Conservation (phyloP, 2,113 vertebrate species). For the Chinchilla lanigera region DNA sequence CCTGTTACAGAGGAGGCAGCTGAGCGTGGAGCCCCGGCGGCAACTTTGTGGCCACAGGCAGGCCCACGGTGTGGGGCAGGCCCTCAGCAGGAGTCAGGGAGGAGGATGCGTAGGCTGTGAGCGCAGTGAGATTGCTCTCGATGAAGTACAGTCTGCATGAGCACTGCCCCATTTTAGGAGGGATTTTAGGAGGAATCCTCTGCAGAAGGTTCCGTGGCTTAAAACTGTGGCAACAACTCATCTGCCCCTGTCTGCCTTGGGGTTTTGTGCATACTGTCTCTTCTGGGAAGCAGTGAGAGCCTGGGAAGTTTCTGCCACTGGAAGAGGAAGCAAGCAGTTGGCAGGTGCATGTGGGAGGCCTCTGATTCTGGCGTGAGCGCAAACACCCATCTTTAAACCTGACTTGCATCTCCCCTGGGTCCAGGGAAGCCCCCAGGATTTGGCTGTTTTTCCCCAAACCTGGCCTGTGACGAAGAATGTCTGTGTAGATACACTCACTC, state of each 20-base stretch:
- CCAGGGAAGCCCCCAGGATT: not conserved
- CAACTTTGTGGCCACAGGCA: not conserved
- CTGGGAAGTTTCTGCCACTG: not conserved
- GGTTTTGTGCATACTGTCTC: not conserved
- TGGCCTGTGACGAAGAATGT: accelerated
- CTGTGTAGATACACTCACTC: not conserved
- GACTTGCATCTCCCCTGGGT: not conserved
- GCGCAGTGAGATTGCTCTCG: not conserved
- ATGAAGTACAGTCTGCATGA: accelerated
- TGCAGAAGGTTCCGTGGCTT: not conserved
- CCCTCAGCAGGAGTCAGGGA: accelerated
- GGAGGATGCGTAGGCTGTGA: not conserved
- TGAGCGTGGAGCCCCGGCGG: not conserved
- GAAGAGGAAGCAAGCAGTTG: not conserved
- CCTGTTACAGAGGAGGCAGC: not conserved
- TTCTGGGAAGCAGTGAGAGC: not conserved
- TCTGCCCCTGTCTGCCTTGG: not conserved
- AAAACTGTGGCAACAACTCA: not conserved
- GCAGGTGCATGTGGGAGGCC: not conserved
- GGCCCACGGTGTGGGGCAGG: not conserved
- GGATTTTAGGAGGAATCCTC: not conserved
- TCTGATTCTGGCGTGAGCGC: not conserved
- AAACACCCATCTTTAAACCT: not conserved
- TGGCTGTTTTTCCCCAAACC: not conserved
- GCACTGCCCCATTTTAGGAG: no score